These are phyloP conservation scores for Cyanistes caeruleus DNA, from an alignment of 2,113 vertebrate species.

Conservation along the genomic window DNA sequence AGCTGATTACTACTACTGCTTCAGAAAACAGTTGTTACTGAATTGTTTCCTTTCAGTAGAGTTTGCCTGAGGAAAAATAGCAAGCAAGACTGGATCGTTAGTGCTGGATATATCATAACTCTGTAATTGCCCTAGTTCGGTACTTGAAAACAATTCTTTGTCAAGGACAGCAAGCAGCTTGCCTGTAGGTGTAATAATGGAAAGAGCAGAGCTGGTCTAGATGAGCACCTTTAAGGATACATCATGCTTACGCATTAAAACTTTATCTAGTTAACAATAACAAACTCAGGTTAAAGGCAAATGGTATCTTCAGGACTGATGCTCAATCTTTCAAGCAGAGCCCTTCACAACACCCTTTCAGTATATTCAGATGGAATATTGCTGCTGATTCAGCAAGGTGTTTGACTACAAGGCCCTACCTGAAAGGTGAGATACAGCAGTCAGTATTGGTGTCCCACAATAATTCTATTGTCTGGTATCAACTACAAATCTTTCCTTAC, in stretches of 20 bases:
- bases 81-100: neutral
- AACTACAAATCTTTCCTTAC: neutral
- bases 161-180: conserved; percentile 1
- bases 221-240: neutral
- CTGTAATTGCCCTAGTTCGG: conserved; percentile 6
- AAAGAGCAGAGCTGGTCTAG: neutral
- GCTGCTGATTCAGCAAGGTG: neutral
- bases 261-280: neutral
- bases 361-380: neutral
- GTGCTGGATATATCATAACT: conserved; percentile 9
- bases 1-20: conserved; percentile 19
- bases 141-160: conserved; percentile 8
- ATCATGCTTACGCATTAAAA: neutral
- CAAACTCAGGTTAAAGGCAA: neutral
- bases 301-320: neutral
- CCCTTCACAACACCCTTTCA: neutral
- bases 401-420: rapidly evolving
- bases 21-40: conserved; percentile 50
- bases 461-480: neutral
- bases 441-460: neutral
- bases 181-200: neutral
- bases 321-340: neutral
- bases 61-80: conserved; percentile 19
- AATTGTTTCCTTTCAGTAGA: conserved; percentile 38
- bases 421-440: neutral